These are phyloP conservation scores for Tiliqua scincoides DNA, from an alignment of 2,113 vertebrate species.

Conservation along the genomic window DNA sequence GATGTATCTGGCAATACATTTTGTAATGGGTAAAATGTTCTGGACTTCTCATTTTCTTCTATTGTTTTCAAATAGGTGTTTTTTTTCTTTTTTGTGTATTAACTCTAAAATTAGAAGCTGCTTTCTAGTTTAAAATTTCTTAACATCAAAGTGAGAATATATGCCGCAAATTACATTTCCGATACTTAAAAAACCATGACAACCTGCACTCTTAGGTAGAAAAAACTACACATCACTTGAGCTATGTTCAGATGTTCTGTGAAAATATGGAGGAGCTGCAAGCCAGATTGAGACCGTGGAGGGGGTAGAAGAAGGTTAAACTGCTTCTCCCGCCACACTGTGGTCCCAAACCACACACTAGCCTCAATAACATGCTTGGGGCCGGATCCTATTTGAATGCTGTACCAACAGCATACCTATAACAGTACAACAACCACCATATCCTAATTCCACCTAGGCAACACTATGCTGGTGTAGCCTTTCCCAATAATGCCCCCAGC, in stretches of 20 bases:
- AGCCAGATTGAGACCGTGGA: no score
- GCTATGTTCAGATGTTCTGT: neutral
- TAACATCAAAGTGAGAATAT: neutral
- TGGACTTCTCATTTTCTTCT: neutral
- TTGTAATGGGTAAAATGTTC: neutral
- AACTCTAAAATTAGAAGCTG: neutral
- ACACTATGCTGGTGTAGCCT: no score
- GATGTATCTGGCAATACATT: neutral
- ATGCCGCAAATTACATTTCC: neutral
- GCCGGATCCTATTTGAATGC: no score
- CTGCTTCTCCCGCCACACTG: no score
- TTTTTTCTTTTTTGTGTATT: no score
- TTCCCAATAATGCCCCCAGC: no score
- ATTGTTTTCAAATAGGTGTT: neutral
- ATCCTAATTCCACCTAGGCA: no score
- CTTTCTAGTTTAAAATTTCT: neutral
- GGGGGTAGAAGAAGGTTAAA: no score
- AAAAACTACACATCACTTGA: neutral
- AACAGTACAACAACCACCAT: no score
- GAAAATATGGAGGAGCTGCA: neutral
- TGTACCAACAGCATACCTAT: no score
- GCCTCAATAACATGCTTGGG: no score
- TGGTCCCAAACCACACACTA: no score
- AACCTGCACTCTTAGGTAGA: neutral
- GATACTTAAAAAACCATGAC: neutral